phyloP scores from a whole-genome alignment of 2,797 vertebrate species.

The Sus cebifrons region DNA sequence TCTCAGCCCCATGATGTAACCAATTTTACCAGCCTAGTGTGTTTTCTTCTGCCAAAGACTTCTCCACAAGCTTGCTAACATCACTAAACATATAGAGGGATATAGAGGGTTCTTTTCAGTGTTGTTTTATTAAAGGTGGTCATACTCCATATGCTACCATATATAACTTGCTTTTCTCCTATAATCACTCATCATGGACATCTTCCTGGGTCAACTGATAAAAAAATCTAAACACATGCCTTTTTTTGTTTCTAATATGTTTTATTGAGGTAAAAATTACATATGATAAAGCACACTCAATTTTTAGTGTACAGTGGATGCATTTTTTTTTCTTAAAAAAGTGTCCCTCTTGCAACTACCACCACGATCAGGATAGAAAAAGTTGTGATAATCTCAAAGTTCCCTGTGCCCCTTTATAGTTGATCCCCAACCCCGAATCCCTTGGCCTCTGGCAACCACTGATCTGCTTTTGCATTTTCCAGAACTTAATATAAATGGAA shows the following conservation, averaged over 20 bases:
- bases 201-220: not conserved
- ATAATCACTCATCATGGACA: not conserved
- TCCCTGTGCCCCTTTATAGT: not conserved
- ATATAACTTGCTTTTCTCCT: not conserved
- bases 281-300: not conserved
- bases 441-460: not conserved
- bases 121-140: not conserved
- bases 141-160: not conserved
- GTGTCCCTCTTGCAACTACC: not conserved
- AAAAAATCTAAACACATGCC: not conserved
- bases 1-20: not conserved
- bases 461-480: not conserved
- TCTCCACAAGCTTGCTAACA: not conserved
- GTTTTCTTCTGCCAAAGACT: not conserved
- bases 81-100: not conserved
- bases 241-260: not conserved
- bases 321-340: not conserved
- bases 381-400: not conserved
- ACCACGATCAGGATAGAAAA: not conserved
- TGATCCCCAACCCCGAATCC: not conserved
- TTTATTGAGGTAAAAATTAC: slow-evolving; percentile 50
- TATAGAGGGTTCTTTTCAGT: not conserved
- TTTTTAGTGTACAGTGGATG: not conserved
- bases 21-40: not conserved
- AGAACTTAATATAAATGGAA: not conserved